Evolutionary conservation across 2,797 vertebrate species (phyloP).

Genomic region (Melanotaenia parkinsoni): DNA sequence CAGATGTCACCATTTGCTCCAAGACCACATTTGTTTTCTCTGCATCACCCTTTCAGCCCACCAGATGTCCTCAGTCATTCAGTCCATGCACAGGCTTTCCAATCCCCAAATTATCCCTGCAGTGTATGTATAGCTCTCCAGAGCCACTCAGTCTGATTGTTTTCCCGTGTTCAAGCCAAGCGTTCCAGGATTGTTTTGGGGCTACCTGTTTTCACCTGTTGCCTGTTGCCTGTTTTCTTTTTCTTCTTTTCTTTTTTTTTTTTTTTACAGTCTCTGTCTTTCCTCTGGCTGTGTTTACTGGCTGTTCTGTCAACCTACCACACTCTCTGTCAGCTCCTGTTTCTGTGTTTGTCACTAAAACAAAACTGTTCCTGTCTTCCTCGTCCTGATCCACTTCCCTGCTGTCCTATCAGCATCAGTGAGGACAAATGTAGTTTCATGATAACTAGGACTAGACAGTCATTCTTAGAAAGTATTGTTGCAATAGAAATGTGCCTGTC

Average conservation of each 20-base stretch:
- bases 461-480: background rate
- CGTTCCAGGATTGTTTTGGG: background rate
- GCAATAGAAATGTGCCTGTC: background rate
- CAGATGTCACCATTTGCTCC: background rate
- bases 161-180: slow-evolving; percentile 1
- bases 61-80: slow-evolving; percentile 12
- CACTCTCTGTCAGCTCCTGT: background rate
- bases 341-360: background rate
- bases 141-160: background rate
- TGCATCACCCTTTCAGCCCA: background rate
- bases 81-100: background rate
- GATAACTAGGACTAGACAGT: background rate
- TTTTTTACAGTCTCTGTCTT: background rate
- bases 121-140: background rate
- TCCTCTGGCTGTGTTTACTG: slow-evolving; percentile 2
- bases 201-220: background rate
- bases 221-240: background rate
- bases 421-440: background rate
- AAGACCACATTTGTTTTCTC: slow-evolving; percentile 1
- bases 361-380: background rate
- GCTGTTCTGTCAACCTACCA: background rate
- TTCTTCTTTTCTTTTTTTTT: background rate
- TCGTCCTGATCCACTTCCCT: background rate
- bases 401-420: background rate
- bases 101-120: background rate